Evolutionary conservation across 2,888 invertebrate species (phyloP).

Genomic region (Microplitis deprimator): DNA sequence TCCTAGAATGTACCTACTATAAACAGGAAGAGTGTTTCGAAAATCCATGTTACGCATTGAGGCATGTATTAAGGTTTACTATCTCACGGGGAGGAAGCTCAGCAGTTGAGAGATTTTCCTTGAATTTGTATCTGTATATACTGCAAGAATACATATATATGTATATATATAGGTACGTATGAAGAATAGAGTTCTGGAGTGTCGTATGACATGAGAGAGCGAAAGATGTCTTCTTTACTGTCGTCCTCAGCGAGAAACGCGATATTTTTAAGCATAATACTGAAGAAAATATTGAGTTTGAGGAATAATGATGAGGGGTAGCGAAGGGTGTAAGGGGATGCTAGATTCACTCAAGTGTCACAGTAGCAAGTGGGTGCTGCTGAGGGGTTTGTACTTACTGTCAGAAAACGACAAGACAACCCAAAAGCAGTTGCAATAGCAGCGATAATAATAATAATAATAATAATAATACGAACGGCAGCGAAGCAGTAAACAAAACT

Average conservation of each 20-base stretch:
- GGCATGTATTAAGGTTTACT: slow-evolving; percentile 22
- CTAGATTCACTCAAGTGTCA: slow-evolving; percentile 1
- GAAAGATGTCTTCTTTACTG: neutral
- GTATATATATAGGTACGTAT: neutral
- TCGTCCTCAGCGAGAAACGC: slow-evolving; percentile 18
- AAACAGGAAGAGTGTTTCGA: slow-evolving; percentile 22
- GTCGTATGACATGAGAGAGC: slow-evolving; percentile 22
- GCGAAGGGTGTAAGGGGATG: neutral
- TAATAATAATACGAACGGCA: neutral
- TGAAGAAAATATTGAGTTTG: neutral
- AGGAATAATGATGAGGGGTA: slow-evolving; percentile 2
- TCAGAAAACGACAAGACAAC: slow-evolving; percentile 6
- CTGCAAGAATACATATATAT: neutral
- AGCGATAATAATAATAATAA: neutral
- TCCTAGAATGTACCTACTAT: neutral
- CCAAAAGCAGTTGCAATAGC: neutral
- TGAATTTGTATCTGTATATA: slow-evolving; percentile 9
- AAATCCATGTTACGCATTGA: slow-evolving; percentile 38
- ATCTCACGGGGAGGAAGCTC: slow-evolving; percentile 28
- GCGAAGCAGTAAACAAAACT: neutral
- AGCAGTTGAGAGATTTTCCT: slow-evolving; percentile 24
- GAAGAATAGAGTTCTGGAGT: neutral
- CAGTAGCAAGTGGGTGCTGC: neutral
- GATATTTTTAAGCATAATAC: slow-evolving; percentile 24
- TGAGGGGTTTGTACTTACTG: neutral